Conservation (phyloP, 2,113 vertebrate genomes). For the Tringa solitaria region DNA sequence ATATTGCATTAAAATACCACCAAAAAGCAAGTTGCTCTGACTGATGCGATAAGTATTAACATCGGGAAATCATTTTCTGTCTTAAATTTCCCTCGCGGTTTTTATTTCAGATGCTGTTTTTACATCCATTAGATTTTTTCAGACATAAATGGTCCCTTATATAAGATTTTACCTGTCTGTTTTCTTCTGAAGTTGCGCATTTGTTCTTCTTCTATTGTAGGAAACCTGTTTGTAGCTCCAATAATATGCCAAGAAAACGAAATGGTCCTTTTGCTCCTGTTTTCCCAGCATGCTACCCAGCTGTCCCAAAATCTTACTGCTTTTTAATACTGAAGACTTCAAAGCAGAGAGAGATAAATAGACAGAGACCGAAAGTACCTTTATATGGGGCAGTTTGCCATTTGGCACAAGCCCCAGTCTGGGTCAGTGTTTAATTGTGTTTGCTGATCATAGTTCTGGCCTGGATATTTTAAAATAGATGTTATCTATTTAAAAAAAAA, state of each 20-base stretch:
- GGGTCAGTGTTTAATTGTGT: constrained; percentile 15
- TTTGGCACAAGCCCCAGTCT: background rate
- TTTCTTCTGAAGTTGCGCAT: constrained; percentile 7
- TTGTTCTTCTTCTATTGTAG: constrained; percentile 2
- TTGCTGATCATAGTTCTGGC: background rate
- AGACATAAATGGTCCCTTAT: background rate
- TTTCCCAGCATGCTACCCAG: constrained; percentile 7
- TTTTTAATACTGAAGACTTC: background rate
- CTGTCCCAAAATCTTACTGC: constrained; percentile 1
- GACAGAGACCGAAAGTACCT: background rate
- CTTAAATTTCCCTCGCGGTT: background rate
- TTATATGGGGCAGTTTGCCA: background rate
- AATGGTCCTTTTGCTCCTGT: constrained; percentile 3
- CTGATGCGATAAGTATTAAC: background rate
- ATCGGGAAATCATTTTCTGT: background rate
- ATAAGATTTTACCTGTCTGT: background rate
- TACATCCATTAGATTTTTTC: background rate
- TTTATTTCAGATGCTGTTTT: background rate
- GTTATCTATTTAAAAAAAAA: background rate
- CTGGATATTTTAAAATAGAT: background rate
- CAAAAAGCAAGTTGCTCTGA: background rate
- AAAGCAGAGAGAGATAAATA: constrained; percentile 27
- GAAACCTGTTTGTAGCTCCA: constrained; percentile 10
- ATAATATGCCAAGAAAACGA: constrained; percentile 24
- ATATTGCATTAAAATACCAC: constrained; percentile 3